Conservation (phyloP, 2,113 vertebrate species). For the Poeciliopsis prolifica region DNA sequence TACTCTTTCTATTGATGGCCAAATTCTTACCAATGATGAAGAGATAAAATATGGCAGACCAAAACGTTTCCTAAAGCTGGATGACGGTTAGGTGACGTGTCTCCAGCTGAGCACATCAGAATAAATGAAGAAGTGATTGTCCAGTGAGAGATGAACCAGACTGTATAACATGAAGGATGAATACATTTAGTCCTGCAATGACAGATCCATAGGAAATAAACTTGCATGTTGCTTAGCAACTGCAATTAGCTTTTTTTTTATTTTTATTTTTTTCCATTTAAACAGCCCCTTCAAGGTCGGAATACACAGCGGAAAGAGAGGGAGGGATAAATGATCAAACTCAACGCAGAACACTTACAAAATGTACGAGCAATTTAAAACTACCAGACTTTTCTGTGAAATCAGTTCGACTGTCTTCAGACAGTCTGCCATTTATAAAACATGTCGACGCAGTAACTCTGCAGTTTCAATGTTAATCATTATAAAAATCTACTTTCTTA, state of each 20-base stretch:
- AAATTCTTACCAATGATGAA: not conserved
- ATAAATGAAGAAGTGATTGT: constrained; percentile 19
- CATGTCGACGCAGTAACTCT: too few species aligned
- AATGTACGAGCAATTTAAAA: not conserved
- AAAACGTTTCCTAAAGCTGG: not conserved
- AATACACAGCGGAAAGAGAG: constrained; percentile 9
- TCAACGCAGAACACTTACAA: not conserved
- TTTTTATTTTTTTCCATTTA: constrained; percentile 3
- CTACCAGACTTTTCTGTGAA: not conserved
- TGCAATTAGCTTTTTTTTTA: constrained; percentile 26
- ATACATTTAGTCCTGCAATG: constrained; percentile 49
- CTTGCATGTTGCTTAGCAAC: constrained; percentile 62
- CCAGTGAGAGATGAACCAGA: constrained; percentile 20
- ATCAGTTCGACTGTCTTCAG: not conserved
- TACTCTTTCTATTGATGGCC: not conserved
- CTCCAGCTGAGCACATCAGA: not conserved
- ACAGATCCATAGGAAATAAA: constrained; percentile 62
- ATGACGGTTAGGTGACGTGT: not conserved
- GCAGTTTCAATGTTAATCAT: too few species aligned
- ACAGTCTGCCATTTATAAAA: not conserved
- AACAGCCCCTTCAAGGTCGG: constrained; percentile 33
- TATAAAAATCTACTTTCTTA: too few species aligned
- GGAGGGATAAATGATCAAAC: not conserved
- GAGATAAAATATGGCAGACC: too few species aligned
- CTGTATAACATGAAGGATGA: constrained; percentile 44